Conservation (phyloP, 2,888 invertebrate genomes). For the Ethmia dodecea region DNA sequence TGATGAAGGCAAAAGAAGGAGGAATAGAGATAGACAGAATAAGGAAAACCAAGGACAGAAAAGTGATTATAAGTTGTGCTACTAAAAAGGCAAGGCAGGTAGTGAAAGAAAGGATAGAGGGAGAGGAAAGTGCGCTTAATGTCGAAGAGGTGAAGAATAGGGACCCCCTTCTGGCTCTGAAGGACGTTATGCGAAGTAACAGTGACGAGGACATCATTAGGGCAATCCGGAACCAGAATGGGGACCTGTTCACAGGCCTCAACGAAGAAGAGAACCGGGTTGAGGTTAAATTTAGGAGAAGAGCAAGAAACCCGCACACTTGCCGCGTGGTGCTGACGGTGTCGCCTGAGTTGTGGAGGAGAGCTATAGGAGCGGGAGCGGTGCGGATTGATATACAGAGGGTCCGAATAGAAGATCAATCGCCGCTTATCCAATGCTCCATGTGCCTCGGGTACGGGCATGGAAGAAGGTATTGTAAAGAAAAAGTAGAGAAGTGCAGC, state of each 20-base stretch:
- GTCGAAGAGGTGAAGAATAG: not conserved
- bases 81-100: not conserved
- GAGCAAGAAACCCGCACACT: not conserved
- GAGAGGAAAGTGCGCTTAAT: not conserved
- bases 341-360: not conserved
- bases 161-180: too few species aligned
- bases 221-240: not conserved
- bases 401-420: constrained; percentile 2
- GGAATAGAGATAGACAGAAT: constrained; percentile 4
- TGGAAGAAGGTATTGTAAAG: constrained; percentile 2
- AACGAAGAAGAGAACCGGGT: not conserved
- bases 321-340: not conserved
- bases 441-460: constrained; percentile 11
- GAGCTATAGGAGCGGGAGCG: not conserved
- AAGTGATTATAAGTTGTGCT: not conserved
- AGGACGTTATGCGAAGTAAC: not conserved
- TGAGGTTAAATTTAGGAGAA: not conserved
- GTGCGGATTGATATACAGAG: constrained; percentile 3
- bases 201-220: not conserved
- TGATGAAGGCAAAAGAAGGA: constrained; percentile 7
- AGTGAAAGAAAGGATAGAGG: not conserved
- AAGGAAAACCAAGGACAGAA: constrained; percentile 6
- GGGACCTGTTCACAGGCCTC: not conserved
- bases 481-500: too few species aligned
- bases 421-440: constrained; percentile 9